phyloP scores from a whole-genome alignment of 2,888 invertebrate genomes.

The Drymonia ruficornis region DNA sequence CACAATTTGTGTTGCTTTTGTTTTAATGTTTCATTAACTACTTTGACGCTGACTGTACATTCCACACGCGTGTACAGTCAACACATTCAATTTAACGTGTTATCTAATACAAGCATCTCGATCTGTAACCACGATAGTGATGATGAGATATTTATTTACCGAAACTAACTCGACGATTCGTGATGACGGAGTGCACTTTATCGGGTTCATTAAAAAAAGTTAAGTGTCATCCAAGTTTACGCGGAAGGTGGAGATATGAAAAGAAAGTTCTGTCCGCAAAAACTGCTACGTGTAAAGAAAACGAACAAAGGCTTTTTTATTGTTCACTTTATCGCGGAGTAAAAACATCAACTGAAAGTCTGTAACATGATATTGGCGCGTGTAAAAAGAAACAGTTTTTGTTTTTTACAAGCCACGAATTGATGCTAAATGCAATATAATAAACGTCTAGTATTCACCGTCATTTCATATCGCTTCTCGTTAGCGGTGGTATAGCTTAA shows the following conservation, averaged over 20 bases:
- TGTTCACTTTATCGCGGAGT: neutral
- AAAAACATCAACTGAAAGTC: neutral
- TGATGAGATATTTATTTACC: conserved; percentile 5
- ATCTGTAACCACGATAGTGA: conserved; percentile 18
- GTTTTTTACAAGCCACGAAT: neutral
- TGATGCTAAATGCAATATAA: neutral
- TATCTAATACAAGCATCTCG: conserved; percentile 33
- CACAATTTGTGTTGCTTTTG: too few relatives aligned
- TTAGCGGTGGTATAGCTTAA: too few relatives aligned
- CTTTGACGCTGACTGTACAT: neutral
- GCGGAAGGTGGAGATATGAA: neutral
- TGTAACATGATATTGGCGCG: neutral
- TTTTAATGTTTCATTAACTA: neutral
- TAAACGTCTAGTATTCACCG: too few relatives aligned
- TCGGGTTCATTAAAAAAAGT: neutral
- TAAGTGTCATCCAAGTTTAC: neutral
- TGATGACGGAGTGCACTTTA: neutral
- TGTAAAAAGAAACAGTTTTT: neutral
- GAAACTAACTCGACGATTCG: neutral
- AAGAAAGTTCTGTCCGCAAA: neutral
- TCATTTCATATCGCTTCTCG: too few relatives aligned
- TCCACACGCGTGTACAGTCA: neutral
- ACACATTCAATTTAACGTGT: conserved; percentile 27
- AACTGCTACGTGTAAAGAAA: neutral
- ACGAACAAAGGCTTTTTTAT: neutral